phyloP scores from a whole-genome alignment of 2,113 vertebrate species.

The Rhagologus leucostigma region DNA sequence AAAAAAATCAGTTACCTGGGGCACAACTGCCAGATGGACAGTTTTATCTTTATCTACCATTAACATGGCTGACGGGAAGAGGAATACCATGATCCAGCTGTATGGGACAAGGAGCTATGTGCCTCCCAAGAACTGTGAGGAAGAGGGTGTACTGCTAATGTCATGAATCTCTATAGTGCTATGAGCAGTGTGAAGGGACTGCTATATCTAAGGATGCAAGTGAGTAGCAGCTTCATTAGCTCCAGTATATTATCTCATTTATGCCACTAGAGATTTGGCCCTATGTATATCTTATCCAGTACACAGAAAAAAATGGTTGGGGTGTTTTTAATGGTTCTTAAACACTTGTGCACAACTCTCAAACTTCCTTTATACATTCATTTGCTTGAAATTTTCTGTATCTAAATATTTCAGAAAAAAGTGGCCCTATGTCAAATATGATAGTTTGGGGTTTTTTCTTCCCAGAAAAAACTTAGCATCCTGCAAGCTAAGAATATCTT shows the following conservation, averaged over 20 bases:
- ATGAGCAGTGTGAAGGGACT: not conserved
- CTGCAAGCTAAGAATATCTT: constrained; percentile 33
- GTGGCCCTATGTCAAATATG: not conserved
- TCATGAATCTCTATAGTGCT: not conserved
- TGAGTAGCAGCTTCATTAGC: not conserved
- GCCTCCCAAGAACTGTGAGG: not conserved
- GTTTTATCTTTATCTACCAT: not conserved
- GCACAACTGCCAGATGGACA: not conserved
- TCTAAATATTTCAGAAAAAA: constrained; percentile 20
- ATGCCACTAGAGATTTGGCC: not conserved
- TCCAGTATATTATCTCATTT: not conserved
- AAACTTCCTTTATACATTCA: constrained; percentile 33
- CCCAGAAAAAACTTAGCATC: constrained; percentile 5
- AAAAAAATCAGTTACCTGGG: not conserved
- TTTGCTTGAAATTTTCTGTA: constrained; percentile 14
- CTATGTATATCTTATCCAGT: not conserved
- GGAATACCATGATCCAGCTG: not conserved
- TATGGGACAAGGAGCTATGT: not conserved
- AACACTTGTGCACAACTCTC: not conserved
- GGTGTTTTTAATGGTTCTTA: not conserved
- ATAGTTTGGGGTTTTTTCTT: not conserved
- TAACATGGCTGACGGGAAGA: not conserved
- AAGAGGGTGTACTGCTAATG: not conserved
- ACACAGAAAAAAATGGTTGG: not conserved
- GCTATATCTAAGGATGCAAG: not conserved